A percentile compares a stretch with the other conserved stretches of the same genome.
These are phyloP conservation scores for Polymixis flavicincta DNA, from an alignment of 2,888 invertebrate species.

Conservation along the genomic window DNA sequence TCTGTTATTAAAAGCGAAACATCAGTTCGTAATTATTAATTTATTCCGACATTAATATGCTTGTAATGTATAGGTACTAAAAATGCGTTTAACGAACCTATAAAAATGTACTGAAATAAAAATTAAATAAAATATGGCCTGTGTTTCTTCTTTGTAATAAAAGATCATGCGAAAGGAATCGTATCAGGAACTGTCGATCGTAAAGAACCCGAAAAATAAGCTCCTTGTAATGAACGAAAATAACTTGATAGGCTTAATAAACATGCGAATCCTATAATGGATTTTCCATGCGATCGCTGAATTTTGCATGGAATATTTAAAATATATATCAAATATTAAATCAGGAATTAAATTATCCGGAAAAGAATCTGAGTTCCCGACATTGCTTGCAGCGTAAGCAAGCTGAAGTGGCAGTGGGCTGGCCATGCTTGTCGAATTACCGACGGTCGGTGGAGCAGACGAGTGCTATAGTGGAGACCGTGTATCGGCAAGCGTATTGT, in stretches of 20 bases:
- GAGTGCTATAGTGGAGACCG: no score
- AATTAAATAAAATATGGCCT: conserved; percentile 19
- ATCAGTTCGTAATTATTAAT: conserved; percentile 41
- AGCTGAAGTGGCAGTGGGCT: no score
- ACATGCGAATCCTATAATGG: conserved; percentile 42
- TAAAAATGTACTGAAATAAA: conserved; percentile 37
- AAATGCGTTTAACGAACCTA: conserved; percentile 27
- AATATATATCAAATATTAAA: background rate
- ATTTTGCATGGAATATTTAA: background rate
- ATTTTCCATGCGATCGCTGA: background rate
- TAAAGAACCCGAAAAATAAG: conserved; percentile 43
- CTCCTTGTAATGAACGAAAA: conserved; percentile 29
- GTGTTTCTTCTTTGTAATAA: conserved; percentile 49
- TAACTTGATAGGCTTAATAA: conserved; percentile 33
- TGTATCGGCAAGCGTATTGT: no score
- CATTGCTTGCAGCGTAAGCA: no score
- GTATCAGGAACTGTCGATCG: conserved; percentile 39
- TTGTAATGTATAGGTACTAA: conserved; percentile 39
- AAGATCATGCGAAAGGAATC: conserved; percentile 31
- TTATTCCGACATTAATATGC: conserved; percentile 46
- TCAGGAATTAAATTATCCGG: no score
- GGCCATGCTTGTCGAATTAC: no score
- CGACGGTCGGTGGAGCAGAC: no score
- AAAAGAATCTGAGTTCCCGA: no score
- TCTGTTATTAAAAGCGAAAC: conserved; percentile 48